Percentiles rank a stretch among this genome's conserved stretches.
Evolutionary conservation across 2,113 vertebrate genomes (phyloP).

Genomic region (Eclectus roratus): DNA sequence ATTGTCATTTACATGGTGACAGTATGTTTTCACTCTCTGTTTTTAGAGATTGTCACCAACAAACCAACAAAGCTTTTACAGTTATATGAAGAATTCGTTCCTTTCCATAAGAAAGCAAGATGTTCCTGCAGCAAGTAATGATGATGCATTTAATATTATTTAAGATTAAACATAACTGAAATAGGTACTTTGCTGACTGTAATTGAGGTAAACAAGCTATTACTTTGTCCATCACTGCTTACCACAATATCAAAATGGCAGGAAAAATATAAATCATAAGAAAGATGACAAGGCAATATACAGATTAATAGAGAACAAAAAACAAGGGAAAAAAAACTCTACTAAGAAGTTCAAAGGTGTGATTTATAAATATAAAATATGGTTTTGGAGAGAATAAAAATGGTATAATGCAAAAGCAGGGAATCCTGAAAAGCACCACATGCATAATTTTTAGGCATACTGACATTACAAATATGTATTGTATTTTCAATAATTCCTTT

Average conservation of each 20-base stretch:
- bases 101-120: neutral
- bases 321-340: fast-evolving
- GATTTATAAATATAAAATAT: neutral
- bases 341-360: neutral
- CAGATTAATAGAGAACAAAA: neutral
- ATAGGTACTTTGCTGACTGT: neutral
- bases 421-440: neutral
- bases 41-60: neutral
- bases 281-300: neutral
- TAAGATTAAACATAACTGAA: neutral
- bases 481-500: neutral
- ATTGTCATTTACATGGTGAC: neutral
- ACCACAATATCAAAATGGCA: neutral
- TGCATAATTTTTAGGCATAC: neutral
- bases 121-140: neutral
- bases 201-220: neutral
- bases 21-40: neutral
- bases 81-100: neutral
- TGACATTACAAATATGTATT: neutral
- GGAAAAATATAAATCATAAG: neutral
- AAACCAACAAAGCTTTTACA: neutral
- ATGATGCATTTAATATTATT: neutral
- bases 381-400: neutral
- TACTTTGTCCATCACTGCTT: neutral
- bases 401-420: neutral